A percentile compares a stretch with the other conserved stretches of the same genome.
These are phyloP conservation scores for Ormia ochracea DNA, from an alignment of 2,888 invertebrate genomes.

Conservation along the genomic window DNA sequence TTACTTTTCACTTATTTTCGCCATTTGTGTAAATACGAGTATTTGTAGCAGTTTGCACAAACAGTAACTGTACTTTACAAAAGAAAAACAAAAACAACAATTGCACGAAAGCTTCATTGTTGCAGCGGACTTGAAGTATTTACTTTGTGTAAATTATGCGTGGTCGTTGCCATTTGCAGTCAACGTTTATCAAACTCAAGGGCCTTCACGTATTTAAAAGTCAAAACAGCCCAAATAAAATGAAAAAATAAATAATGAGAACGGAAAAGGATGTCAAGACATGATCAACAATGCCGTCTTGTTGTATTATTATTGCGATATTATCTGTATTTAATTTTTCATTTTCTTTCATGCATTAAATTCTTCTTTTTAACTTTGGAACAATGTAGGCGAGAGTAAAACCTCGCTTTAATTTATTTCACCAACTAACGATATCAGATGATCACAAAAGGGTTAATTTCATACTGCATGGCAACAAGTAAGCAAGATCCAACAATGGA, in stretches of 20 bases:
- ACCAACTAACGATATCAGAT: slow-evolving; percentile 27
- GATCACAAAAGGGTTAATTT: slow-evolving; percentile 39
- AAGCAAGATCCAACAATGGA: background rate
- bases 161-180: slow-evolving; percentile 21
- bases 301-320: slow-evolving; percentile 39
- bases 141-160: slow-evolving; percentile 50
- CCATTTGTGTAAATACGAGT: background rate
- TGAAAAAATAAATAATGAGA: slow-evolving; percentile 30
- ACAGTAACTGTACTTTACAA: slow-evolving; percentile 56
- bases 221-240: slow-evolving; percentile 23
- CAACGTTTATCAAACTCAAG: slow-evolving; percentile 49
- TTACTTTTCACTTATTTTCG: slow-evolving; percentile 30
- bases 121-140: slow-evolving; percentile 26
- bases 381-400: slow-evolving; percentile 42
- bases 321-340: slow-evolving; percentile 43
- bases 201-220: slow-evolving; percentile 34
- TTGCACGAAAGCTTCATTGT: slow-evolving; percentile 9
- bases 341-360: slow-evolving; percentile 28
- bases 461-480: background rate
- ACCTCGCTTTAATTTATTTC: slow-evolving; percentile 16
- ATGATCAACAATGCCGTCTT: slow-evolving; percentile 35
- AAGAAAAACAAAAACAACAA: background rate
- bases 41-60: background rate
- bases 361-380: background rate
- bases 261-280: slow-evolving; percentile 62